A percentile compares a stretch with the other conserved stretches of the same genome.
Conservation (phyloP, 2,797 vertebrate genomes). For the Poliocrania exsul region DNA sequence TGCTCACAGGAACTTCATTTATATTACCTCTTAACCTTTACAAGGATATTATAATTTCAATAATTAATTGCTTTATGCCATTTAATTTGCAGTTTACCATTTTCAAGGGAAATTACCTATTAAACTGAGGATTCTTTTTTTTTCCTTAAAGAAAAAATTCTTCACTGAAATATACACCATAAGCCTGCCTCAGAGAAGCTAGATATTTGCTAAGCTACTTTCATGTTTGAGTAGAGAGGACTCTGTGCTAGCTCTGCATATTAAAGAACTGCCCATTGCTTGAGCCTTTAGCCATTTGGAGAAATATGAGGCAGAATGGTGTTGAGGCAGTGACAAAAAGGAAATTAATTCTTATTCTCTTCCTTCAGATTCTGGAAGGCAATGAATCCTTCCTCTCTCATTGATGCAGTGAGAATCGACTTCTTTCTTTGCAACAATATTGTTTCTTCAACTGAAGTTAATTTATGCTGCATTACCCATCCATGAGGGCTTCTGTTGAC, state of each 20-base stretch:
- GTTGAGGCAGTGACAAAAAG: background rate
- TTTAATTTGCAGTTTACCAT: conserved; percentile 65
- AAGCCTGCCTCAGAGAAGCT: background rate
- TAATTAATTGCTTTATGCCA: conserved; percentile 63
- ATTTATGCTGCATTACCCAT: background rate
- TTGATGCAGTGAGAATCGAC: background rate
- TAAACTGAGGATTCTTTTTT: background rate
- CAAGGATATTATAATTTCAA: conserved; percentile 56
- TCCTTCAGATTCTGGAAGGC: background rate
- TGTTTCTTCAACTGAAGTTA: background rate
- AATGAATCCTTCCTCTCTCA: background rate
- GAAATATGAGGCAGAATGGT: background rate
- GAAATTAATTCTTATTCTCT: background rate
- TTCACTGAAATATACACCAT: background rate
- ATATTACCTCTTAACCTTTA: conserved; percentile 68
- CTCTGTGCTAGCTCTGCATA: background rate
- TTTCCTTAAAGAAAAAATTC: background rate
- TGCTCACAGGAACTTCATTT: conserved; percentile 58
- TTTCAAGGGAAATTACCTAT: conserved; percentile 50
- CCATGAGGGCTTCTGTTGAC: background rate
- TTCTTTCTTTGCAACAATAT: background rate
- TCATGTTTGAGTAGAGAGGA: background rate
- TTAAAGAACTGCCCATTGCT: background rate
- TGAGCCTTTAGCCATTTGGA: background rate
- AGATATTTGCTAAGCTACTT: conserved; percentile 1